Evolutionary conservation across 1,140 invertebrate species (phyloP), one percentile per base, ranked within the genome.

Genomic region (Scaptomyza pallida): DNA sequence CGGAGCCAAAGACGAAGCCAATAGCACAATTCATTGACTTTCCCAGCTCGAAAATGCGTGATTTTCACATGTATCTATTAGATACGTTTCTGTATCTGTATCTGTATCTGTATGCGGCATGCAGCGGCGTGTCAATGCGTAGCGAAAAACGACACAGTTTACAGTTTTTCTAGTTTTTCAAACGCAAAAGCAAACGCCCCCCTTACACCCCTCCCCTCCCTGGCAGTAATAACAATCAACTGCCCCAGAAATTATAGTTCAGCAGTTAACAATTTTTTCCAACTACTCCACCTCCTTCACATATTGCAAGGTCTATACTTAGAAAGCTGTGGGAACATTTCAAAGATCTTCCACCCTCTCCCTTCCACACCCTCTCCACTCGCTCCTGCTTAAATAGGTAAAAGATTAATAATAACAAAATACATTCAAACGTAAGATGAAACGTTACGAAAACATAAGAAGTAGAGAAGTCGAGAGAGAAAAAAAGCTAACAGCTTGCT

Each of bases 1-100:
- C n/a, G n/a, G n/a, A n/a, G n/a, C n/a, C n/a, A n/a, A 10, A 35
- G 33, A 8, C 47, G 41, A 45, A 59, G 54, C 69, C 73, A 78
- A 88, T 86, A 81, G 63, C 47, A 86, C 82, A 86, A 86, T 86
- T 86, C 82, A 86, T 86, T 86, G 82, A 67, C 82, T 86, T 86
- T 86, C 82, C 82, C 82, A 86, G 60, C 59, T 15, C 43, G 15
- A 30, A 69, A 74, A 88, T 86, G 82, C 78, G 74, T 86, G 82
- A 86, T 86, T 86, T 86, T 86, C 82, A 75, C 82, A 86, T 86
- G 82, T 86, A 86, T 86, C 82, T 88, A 86, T 86, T 88, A 86
- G 82, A 86, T 86, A 86, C 82, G 82, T 86, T 86, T n/a, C n/a
- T 86, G 81, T 86, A 80, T 86, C 64, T 72, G 35, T 30, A 26